phyloP scores from a whole-genome alignment of 2,113 vertebrate genomes.

The Jacana jacana region DNA sequence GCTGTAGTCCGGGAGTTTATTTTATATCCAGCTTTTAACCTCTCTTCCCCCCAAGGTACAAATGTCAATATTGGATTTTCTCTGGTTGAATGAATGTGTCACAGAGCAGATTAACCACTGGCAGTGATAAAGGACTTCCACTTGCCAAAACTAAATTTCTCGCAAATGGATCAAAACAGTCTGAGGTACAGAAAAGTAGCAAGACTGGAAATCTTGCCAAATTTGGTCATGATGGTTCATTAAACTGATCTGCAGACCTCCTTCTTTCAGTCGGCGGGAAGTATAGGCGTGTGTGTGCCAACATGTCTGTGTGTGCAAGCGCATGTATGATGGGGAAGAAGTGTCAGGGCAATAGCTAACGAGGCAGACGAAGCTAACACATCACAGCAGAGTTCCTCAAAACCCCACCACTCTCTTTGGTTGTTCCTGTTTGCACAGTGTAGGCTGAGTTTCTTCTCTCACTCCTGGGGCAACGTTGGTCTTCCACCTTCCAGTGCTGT shows the following conservation, averaged over 20 bases:
- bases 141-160: constrained; percentile 75
- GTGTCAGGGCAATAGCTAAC: neutral
- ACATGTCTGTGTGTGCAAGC: neutral
- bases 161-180: constrained; percentile 69
- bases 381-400: neutral
- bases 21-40: constrained; percentile 68
- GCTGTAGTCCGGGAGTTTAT: constrained; percentile 29
- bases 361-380: neutral
- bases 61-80: constrained; percentile 79
- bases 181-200: constrained; percentile 59
- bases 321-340: neutral
- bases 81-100: constrained; percentile 72
- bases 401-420: neutral
- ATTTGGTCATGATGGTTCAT: constrained; percentile 59
- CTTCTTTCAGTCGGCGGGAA: neutral
- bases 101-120: constrained; percentile 74
- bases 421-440: neutral
- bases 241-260: constrained; percentile 52
- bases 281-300: neutral
- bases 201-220: constrained; percentile 41
- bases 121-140: constrained; percentile 69
- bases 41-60: constrained; percentile 60
- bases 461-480: neutral
- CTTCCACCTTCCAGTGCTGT: neutral
- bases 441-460: neutral